Conservation (phyloP, 2,888 invertebrate genomes). For the Bellardia bayeri region DNA sequence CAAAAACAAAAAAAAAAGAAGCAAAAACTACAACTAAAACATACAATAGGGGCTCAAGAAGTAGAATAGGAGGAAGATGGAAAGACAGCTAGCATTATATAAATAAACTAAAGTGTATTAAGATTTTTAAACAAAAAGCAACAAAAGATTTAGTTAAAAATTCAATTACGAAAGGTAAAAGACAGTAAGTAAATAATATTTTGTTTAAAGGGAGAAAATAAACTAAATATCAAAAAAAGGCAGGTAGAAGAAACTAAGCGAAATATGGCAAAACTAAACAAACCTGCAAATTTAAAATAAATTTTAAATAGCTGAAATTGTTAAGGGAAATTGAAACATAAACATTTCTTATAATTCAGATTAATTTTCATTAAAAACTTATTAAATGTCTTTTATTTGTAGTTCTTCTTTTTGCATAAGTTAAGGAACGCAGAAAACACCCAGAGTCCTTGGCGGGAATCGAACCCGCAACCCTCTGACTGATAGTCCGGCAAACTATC, state of each 20-base stretch:
- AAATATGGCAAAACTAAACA: neutral
- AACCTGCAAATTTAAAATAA: neutral
- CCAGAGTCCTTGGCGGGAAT: no score
- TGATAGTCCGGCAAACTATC: no score
- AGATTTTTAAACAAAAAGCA: constrained; percentile 27
- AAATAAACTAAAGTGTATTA: constrained; percentile 39
- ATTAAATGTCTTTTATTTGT: no score
- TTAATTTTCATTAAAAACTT: no score
- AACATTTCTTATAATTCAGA: no score
- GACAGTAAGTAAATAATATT: constrained; percentile 2
- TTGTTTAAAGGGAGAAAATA: neutral
- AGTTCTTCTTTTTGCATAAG: no score
- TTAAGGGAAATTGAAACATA: neutral
- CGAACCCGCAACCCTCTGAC: no score
- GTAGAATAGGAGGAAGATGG: neutral
- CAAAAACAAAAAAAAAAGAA: constrained; percentile 30
- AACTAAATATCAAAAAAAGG: neutral
- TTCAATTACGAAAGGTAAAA: constrained; percentile 50
- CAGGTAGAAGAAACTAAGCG: neutral
- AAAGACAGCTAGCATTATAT: neutral
- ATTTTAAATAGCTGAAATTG: no score
- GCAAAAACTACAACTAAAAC: constrained; percentile 1
- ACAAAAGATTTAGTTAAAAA: constrained; percentile 36
- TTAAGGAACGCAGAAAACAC: no score
- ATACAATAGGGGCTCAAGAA: constrained; percentile 30